Evolutionary conservation across 2,113 vertebrate species (phyloP).

Genomic region (Otus sunia): DNA sequence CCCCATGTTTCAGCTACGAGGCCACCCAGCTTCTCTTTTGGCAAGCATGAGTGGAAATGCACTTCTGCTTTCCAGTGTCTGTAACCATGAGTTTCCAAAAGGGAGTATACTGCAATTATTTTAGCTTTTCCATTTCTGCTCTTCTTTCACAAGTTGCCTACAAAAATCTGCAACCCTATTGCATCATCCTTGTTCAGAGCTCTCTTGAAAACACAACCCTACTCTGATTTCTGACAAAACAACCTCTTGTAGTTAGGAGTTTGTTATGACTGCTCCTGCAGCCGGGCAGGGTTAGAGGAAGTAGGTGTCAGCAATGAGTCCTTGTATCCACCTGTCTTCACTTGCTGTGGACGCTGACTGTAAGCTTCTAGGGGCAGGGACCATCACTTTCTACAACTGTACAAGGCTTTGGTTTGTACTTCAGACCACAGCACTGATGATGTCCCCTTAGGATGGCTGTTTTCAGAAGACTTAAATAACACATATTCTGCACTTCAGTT

Average conservation of each 20-base stretch:
- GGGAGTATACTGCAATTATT: background rate
- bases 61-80: background rate
- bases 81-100: background rate
- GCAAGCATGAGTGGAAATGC: background rate
- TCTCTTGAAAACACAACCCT: background rate
- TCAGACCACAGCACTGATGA: background rate
- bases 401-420: background rate
- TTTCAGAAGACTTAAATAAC: background rate
- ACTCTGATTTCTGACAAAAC: background rate
- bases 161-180: background rate
- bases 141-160: constrained; percentile 9
- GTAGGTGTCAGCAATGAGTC: background rate
- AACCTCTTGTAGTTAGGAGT: background rate
- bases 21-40: constrained; percentile 5
- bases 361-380: background rate
- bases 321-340: background rate
- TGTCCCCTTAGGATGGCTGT: background rate
- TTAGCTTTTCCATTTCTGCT: constrained; percentile 33
- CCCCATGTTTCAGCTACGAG: background rate
- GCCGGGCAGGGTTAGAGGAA: background rate
- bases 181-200: background rate
- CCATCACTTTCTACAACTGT: too few species aligned
- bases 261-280: background rate
- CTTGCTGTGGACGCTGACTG: background rate
- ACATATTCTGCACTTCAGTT: background rate